These are phyloP conservation scores for Cyclopterus lumpus DNA, from an alignment of 2,797 vertebrate species.

Conservation along the genomic window DNA sequence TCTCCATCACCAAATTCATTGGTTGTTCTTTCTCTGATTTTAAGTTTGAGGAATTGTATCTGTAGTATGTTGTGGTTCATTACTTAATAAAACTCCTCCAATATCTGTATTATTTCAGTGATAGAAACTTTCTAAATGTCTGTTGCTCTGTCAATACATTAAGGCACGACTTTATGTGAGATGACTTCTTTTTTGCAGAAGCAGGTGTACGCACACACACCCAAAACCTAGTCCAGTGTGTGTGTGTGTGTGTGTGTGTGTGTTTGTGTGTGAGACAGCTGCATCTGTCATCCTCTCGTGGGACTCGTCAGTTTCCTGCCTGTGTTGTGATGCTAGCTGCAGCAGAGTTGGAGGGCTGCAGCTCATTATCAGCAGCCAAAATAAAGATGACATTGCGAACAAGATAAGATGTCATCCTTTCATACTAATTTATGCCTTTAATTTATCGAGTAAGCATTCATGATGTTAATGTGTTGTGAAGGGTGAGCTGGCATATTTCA, in stretches of 20 bases:
- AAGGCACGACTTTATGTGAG: not conserved
- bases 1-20: not conserved
- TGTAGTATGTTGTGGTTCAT: not conserved
- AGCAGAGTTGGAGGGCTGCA: slow-evolving; percentile 8
- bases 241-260: slow-evolving; percentile 8
- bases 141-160: not conserved
- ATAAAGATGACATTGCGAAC: slow-evolving; percentile 1
- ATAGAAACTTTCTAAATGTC: not conserved
- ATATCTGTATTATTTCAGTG: not conserved
- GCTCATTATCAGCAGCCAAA: slow-evolving; percentile 2
- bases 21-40: not conserved
- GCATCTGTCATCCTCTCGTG: slow-evolving; percentile 45
- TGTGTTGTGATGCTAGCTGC: slow-evolving; percentile 41
- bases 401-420: not conserved
- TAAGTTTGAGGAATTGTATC: not conserved
- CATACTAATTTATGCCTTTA: slow-evolving; percentile 22
- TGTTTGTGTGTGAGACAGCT: slow-evolving; percentile 40
- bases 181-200: not conserved
- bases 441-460: slow-evolving; percentile 1
- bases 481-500: slow-evolving; percentile 43
- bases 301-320: slow-evolving; percentile 57
- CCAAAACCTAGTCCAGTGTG: not conserved
- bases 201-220: slow-evolving; percentile 11
- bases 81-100: not conserved
- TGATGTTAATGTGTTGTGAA: slow-evolving; percentile 4